phyloP scores from a whole-genome alignment of 2,888 invertebrate species.

The Mylabris sibirica region DNA sequence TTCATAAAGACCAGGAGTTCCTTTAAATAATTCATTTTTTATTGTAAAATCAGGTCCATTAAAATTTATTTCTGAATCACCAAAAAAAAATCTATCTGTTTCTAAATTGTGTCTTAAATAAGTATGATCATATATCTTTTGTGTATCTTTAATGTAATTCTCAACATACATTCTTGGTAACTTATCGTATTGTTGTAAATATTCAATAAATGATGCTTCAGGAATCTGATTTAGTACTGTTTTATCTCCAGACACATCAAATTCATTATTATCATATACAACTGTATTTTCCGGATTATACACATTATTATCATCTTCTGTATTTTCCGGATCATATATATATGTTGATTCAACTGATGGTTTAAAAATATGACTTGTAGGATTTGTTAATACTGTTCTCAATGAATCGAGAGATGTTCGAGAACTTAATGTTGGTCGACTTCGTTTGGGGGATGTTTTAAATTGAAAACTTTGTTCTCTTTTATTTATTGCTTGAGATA shows the following conservation, averaged over 20 bases:
- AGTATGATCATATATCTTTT: slow-evolving; percentile 30
- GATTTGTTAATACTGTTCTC: neutral
- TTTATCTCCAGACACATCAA: neutral
- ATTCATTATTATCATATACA: too few relatives aligned
- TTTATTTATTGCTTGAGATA: neutral
- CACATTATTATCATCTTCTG: too few relatives aligned
- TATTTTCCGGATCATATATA: neutral
- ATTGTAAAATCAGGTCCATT: slow-evolving; percentile 14
- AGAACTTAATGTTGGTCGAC: neutral
- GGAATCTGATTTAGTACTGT: neutral
- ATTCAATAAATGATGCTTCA: slow-evolving; percentile 7
- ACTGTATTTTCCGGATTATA: neutral
- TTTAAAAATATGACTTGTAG: neutral
- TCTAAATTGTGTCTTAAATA: slow-evolving; percentile 31
- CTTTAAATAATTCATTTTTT: slow-evolving; percentile 20
- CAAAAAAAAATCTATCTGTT: slow-evolving; percentile 23
- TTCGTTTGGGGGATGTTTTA: too few relatives aligned
- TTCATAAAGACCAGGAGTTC: slow-evolving; percentile 35
- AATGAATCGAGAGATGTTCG: neutral
- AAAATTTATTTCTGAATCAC: slow-evolving; percentile 21
- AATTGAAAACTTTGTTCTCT: neutral
- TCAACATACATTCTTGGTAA: slow-evolving; percentile 29
- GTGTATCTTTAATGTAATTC: slow-evolving; percentile 20
- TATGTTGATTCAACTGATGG: neutral
- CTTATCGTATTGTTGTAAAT: slow-evolving; percentile 26